phyloP scores from a whole-genome alignment of 2,113 vertebrate species.

The Mesembrinibis cayennensis region DNA sequence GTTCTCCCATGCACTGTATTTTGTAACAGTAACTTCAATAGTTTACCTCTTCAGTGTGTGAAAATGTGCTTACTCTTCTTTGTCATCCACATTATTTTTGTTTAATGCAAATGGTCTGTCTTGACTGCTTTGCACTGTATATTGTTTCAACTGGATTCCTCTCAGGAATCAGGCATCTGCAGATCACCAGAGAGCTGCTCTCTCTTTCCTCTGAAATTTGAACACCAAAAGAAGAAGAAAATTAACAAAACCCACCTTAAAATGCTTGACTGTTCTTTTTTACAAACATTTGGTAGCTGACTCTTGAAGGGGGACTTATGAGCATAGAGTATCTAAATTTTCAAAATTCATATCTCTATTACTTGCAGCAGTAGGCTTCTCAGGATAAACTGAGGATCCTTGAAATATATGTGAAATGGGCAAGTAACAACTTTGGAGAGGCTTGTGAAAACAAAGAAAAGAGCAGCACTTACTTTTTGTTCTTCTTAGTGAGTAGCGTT shows the following conservation, averaged over 20 bases:
- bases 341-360: not conserved
- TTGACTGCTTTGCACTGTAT: not conserved
- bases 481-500: not conserved
- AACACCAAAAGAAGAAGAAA: not conserved
- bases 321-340: not conserved
- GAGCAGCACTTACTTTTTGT: not conserved
- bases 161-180: not conserved
- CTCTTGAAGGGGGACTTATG: not conserved
- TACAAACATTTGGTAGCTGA: not conserved
- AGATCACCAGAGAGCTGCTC: not conserved
- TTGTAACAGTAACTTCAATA: not conserved
- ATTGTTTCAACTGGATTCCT: not conserved
- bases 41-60: not conserved
- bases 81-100: not conserved
- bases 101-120: not conserved
- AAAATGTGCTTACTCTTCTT: not conserved
- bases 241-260: rapidly evolving
- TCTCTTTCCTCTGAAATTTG: not conserved
- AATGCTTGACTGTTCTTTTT: not conserved
- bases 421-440: not conserved
- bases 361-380: not conserved
- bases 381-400: not conserved
- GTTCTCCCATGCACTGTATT: not conserved
- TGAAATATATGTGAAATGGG: not conserved
- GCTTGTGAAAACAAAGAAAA: not conserved